phyloP scores from a whole-genome alignment of 1,140 invertebrate genomes.

The Prorops nasuta region DNA sequence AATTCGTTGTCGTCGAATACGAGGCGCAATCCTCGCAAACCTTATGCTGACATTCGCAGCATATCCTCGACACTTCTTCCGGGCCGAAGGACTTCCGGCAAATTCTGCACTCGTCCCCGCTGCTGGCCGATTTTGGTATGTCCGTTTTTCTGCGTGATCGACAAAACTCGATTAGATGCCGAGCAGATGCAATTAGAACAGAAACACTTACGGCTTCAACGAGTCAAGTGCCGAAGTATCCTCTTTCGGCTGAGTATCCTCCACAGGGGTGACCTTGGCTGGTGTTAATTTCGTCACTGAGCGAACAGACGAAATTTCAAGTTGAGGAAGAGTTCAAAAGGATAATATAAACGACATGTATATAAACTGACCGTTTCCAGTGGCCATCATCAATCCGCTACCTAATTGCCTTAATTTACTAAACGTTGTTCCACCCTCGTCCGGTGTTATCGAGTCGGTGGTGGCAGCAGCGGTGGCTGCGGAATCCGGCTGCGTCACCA shows the following conservation, averaged over 20 bases:
- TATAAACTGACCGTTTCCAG: constrained; percentile 84
- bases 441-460: constrained; percentile 57
- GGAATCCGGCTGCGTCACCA: constrained; percentile 71
- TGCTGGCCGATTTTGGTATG: constrained; percentile 67
- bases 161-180: neutral
- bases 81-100: constrained; percentile 84
- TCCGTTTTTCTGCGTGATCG: constrained; percentile 57
- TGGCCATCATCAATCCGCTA: constrained; percentile 75
- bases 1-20: constrained; percentile 79
- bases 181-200: neutral
- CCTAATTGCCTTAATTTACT: constrained; percentile 78
- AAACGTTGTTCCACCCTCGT: constrained; percentile 65
- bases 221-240: constrained; percentile 31
- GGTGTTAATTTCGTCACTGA: constrained; percentile 48
- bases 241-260: constrained; percentile 45
- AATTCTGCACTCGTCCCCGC: constrained; percentile 77
- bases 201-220: constrained; percentile 32
- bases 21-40: constrained; percentile 91
- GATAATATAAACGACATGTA: neutral
- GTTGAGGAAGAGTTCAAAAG: neutral
- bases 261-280: constrained; percentile 42
- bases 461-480: constrained; percentile 39
- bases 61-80: constrained; percentile 79
- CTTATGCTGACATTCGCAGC: constrained; percentile 82
- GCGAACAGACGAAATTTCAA: neutral